Percentiles rank a stretch among this genome's conserved stretches.
Evolutionary conservation across 1,140 invertebrate genomes (phyloP).

Genomic region (Macrostomum lignano): DNA sequence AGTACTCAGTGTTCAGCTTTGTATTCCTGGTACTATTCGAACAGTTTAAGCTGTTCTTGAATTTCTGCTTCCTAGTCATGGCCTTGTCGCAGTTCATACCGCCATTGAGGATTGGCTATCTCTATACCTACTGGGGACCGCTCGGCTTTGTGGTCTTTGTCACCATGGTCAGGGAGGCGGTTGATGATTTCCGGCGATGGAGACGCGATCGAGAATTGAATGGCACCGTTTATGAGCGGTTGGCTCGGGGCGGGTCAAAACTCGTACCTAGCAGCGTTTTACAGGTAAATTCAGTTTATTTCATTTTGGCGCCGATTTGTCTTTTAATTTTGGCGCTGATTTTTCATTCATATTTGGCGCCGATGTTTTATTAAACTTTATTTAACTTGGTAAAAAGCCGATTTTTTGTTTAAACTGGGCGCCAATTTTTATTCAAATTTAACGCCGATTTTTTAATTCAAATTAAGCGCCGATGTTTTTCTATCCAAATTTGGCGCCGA

Average conservation of each 20-base stretch:
- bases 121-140: slow-evolving; percentile 97
- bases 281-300: neutral
- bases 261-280: neutral
- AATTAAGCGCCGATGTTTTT: too few relatives aligned
- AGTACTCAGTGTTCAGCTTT: too few relatives aligned
- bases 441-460: too few relatives aligned
- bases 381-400: too few relatives aligned
- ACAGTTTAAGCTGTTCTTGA: slow-evolving; percentile 95
- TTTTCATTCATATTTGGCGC: too few relatives aligned
- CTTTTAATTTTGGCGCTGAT: too few relatives aligned
- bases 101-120: slow-evolving; percentile 70
- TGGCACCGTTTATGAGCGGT: slow-evolving; percentile 26
- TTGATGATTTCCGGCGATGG: slow-evolving; percentile 71
- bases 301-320: neutral
- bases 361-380: too few relatives aligned
- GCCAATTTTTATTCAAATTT: too few relatives aligned
- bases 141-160: slow-evolving; percentile 74
- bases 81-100: slow-evolving; percentile 87
- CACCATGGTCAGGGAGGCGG: slow-evolving; percentile 70
- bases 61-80: slow-evolving; percentile 92
- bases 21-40: slow-evolving; percentile 80
- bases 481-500: too few relatives aligned
- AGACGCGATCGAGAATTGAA: slow-evolving; percentile 80
- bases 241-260: slow-evolving; percentile 28
- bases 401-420: too few relatives aligned